Evolutionary conservation across 2,888 invertebrate species (phyloP), one percentile per base, ranked within the genome.

Genomic region (Actias luna): DNA sequence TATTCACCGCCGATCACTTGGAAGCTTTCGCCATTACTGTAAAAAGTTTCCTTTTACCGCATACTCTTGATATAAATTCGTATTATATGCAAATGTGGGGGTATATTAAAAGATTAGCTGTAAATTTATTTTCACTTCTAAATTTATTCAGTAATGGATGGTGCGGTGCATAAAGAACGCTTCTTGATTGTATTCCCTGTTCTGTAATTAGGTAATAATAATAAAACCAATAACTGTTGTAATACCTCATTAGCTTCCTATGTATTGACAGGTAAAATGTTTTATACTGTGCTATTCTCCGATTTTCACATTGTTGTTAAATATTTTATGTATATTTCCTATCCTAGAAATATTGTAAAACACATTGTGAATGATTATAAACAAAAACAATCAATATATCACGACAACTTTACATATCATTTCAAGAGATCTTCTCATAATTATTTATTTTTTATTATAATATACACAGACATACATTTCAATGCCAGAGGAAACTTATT

Each of bases 1-100:
- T 29, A 55, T 55, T 55, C 29, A 29, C 29, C 10, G 25, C 46
- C 46, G 29, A 55, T 27, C 55, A 55, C 55, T 55, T 29, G 55
- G 27, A 27, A 52, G 18, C 42, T 42, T 18, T 42, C 42, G 18
- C 25, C 46, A 50, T 50, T 50, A 50, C 22, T 50, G 25, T 25
- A 7, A 46, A 50, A 22, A 25, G 12, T 10, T 10, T 22, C 3
- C 46, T 12, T 7, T 25, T 25, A 25, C 22, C 46, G 25, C 25
- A 25, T 50, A 25, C 22, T 50, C 25, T 1, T 39, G 16, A 39
- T 46, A 46, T 3, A 46, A 46, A 46, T 10, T 5, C 7, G 5
- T 33, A n/a, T n/a, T n/a, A n/a, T n/a, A n/a, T n/a, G n/a, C n/a
- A n/a, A n/a, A n/a, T n/a, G n/a, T n/a, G n/a, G n/a, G n/a, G n/a